phyloP scores from a whole-genome alignment of 2,888 invertebrate species.

The Brachynemurus nebulosus region DNA sequence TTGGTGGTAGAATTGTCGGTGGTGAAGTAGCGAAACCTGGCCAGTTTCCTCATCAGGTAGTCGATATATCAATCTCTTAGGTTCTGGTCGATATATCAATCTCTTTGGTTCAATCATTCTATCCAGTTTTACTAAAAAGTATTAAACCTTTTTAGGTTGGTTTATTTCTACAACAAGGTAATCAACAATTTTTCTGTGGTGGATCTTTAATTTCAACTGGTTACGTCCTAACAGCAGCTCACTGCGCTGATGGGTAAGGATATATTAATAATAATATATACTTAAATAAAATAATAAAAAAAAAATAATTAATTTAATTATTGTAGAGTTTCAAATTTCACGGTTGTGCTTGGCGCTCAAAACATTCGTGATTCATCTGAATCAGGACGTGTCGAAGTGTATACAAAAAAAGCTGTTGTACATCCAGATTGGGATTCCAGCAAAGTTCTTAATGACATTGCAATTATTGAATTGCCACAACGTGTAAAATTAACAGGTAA shows the following conservation, averaged over 20 bases:
- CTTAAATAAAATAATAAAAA: not conserved
- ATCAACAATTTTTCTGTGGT: conserved; percentile 1
- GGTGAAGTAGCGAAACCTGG: not conserved
- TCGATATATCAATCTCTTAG: not conserved
- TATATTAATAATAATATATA: not conserved
- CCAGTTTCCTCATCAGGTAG: not conserved
- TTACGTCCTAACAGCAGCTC: conserved; percentile 2
- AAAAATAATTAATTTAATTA: not conserved
- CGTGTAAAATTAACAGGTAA: conserved; percentile 1
- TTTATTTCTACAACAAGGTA: conserved; percentile 1
- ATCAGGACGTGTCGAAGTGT: not conserved
- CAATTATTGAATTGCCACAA: conserved; percentile 2
- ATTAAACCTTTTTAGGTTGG: conserved; percentile 1
- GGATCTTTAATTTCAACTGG: conserved; percentile 3
- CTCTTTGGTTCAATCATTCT: too few species aligned
- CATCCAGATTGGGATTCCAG: not conserved
- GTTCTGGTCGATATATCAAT: not conserved
- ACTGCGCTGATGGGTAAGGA: conserved; percentile 4
- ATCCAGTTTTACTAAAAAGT: not conserved
- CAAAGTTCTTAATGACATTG: conserved; percentile 2
- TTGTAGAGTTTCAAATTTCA: conserved; percentile 4
- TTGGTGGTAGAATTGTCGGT: not conserved
- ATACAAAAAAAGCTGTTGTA: not conserved
- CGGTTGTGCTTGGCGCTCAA: conserved; percentile 5
- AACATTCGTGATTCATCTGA: not conserved